A percentile compares a stretch with the other conserved stretches of the same genome.
Evolutionary conservation across 1,140 invertebrate genomes (phyloP).

Genomic region (Lasioglossum baleicum): DNA sequence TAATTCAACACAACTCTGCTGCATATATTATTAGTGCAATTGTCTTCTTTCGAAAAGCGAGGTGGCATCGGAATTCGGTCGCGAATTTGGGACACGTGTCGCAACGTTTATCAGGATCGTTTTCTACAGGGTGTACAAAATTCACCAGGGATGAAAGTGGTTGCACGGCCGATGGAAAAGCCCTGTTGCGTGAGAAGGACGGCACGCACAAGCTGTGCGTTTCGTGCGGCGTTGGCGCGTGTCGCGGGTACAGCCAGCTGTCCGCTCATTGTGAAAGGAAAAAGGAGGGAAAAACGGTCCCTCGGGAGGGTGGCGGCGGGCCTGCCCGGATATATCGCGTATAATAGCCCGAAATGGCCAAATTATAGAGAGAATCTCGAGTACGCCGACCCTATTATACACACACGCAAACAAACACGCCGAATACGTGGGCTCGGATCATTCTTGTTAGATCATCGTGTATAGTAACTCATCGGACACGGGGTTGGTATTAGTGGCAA

Average conservation of each 20-base stretch:
- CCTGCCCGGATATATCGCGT: slow-evolving; percentile 49
- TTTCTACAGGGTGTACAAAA: background rate
- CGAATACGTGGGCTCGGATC: no score
- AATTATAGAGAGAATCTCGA: slow-evolving; percentile 63
- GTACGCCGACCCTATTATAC: slow-evolving; percentile 32
- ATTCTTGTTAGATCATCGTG: slow-evolving; percentile 13
- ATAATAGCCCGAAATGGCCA: slow-evolving; percentile 64
- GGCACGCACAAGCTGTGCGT: slow-evolving; percentile 42
- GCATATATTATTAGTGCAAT: no score
- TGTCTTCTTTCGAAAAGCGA: no score
- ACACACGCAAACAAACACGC: background rate
- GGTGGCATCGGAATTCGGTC: no score
- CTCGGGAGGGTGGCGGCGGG: slow-evolving; percentile 36
- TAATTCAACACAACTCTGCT: no score
- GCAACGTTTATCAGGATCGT: background rate
- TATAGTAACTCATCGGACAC: background rate
- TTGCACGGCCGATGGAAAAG: slow-evolving; percentile 21
- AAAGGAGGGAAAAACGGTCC: slow-evolving; percentile 60
- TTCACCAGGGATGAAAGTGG: background rate
- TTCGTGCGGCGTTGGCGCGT: slow-evolving; percentile 57
- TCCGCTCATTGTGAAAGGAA: slow-evolving; percentile 57
- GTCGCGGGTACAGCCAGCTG: slow-evolving; percentile 57
- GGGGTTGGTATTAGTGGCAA: no score
- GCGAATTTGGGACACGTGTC: no score
- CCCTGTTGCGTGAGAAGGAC: slow-evolving; percentile 10